Base-by-base conservation (phyloP, 2,888 invertebrate species). In the Tinea semifulvella region DNA sequence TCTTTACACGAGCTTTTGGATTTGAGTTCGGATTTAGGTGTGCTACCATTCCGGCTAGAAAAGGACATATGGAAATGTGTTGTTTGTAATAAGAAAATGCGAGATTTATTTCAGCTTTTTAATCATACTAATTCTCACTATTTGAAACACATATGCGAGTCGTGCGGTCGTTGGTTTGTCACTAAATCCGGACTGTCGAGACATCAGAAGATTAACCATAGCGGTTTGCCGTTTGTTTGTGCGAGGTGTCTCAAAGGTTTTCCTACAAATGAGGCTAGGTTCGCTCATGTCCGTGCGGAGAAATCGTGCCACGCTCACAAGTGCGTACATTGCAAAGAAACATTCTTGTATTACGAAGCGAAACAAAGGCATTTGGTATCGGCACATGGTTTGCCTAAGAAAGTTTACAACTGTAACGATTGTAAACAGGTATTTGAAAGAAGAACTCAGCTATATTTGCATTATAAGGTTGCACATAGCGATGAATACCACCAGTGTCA, bases 401-500 rank as follows among this genome's bases (percentile, higher is more conserved):
- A 11, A 13, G 14, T 35, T n/a, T 31, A 19, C 13, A n/a, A 7
- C 10, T 44, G 44, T 13, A 11, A 4, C 10, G 13, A 18, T 1
- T 44, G 44, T 18, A 18, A 5, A 2, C 3, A 22, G 2, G 31
- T 18, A 2, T 46, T 27, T 14, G 35, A 31, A 7, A 35, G n/a
- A 14, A 2, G 39, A n/a, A 39, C 22, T n/a, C 35, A 31, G 11
- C 19, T 18, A 13, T 40, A 26, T 20, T 27, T 43, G 7, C 28
- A 43, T 16, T 27, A n/a, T 14, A 43, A 43, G 16, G 38, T 17
- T 2, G 16, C 6, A 18, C 38, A 38, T 17, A 38, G 17, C 2
- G 45, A 31, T 7, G 46, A 44, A 7, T 65, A 59, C 43, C 53
- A 65, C 28, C 65, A 64, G 46, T 77, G 76, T 48, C 60, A 66